Conservation (phyloP, 92 coral and sea anemone species). For the Phenganax stokvisi region DNA sequence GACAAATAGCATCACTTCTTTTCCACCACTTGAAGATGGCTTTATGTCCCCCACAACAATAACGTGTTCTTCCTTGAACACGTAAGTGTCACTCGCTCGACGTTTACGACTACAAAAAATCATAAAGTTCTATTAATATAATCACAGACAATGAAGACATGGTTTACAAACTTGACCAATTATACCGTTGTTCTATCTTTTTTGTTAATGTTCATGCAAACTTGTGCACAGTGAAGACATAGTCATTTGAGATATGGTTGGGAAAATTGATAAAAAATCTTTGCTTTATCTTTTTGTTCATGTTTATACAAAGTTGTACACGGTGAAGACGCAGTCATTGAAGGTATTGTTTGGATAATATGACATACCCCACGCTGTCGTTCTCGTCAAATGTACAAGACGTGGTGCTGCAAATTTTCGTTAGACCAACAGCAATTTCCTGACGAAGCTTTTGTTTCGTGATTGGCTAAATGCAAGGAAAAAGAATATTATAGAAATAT, state of each 20-base stretch:
- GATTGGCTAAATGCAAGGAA: background rate
- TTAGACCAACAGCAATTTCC: background rate
- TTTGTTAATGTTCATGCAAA: background rate
- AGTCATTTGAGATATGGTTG: background rate
- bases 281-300: background rate
- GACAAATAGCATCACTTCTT: background rate
- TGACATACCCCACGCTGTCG: no score
- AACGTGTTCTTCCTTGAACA: background rate
- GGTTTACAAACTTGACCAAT: no score
- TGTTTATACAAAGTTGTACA: background rate
- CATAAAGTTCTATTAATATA: background rate
- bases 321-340: background rate
- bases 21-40: background rate
- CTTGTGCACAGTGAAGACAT: background rate
- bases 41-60: background rate
- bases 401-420: background rate
- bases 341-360: background rate
- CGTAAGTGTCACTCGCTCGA: background rate
- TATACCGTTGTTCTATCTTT: no score
- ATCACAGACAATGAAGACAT: background rate
- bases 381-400: background rate
- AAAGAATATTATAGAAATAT: background rate
- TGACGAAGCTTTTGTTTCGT: background rate
- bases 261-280: background rate
- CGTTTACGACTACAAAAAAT: conserved; percentile 19